Conservation (phyloP, 2,888 invertebrate genomes). For the Drosophila stalkeri region DNA sequence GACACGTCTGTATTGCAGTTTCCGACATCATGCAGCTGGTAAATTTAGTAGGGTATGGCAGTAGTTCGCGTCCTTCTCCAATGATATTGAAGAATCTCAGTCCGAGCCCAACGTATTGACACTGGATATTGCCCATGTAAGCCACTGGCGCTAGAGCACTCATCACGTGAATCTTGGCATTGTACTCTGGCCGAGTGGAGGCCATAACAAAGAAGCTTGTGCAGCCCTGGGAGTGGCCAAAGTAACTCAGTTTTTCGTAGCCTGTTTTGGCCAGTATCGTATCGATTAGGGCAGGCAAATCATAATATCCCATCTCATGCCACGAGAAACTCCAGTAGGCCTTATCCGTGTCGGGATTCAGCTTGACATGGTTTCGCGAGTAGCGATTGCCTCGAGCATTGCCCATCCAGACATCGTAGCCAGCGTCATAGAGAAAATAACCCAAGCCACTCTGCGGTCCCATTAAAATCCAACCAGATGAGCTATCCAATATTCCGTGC, state of each 20-base stretch:
- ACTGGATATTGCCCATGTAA: conserved; percentile 82
- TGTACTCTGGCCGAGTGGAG: conserved; percentile 86
- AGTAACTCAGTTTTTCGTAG: conserved; percentile 86
- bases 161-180: conserved; percentile 86
- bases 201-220: conserved; percentile 85
- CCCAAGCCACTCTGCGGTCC: conserved; percentile 89
- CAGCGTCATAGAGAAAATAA: conserved; percentile 86
- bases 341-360: conserved; percentile 85
- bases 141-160: conserved; percentile 87
- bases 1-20: conserved; percentile 49
- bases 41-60: conserved; percentile 42
- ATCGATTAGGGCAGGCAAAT: conserved; percentile 89
- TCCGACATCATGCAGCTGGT: conserved; percentile 54
- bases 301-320: conserved; percentile 89
- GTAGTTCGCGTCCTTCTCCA: conserved; percentile 44
- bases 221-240: conserved; percentile 90
- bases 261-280: conserved; percentile 86
- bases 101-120: conserved; percentile 66
- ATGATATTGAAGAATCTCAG: conserved; percentile 69
- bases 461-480: conserved; percentile 90
- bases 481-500: conserved; percentile 90
- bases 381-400: conserved; percentile 89
- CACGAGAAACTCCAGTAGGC: conserved; percentile 88
- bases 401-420: conserved; percentile 88
- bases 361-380: conserved; percentile 85